Percentiles rank a stretch among this genome's conserved stretches.
These are phyloP conservation scores for Scolopax bukidnonensis DNA, from an alignment of 2,797 vertebrate species.

Conservation along the genomic window DNA sequence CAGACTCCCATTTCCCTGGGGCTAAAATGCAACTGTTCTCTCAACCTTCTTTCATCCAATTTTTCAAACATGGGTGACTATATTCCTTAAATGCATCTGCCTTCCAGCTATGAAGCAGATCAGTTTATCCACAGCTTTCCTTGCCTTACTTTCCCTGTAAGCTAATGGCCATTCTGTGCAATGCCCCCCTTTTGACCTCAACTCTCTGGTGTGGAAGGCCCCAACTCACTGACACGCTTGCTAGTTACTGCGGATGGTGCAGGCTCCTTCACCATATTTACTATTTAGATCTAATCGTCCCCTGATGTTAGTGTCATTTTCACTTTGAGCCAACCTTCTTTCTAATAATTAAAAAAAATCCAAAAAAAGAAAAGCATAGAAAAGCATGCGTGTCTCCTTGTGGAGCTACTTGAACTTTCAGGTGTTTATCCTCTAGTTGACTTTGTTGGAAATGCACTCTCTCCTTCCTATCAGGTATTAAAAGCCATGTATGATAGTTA, in stretches of 20 bases:
- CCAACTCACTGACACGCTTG: accelerated
- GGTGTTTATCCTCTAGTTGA: neutral
- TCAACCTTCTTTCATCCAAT: neutral
- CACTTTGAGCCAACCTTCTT: neutral
- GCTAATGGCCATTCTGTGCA: neutral
- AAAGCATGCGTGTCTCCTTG: neutral
- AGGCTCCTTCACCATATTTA: neutral
- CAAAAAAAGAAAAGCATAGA: neutral
- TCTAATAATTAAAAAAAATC: neutral
- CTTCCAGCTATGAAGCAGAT: neutral
- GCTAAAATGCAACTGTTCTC: neutral
- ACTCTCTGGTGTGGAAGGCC: neutral
- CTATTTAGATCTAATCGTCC: neutral
- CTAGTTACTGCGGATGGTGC: neutral
- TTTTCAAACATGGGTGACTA: neutral
- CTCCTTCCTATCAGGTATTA: neutral
- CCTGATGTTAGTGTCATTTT: neutral
- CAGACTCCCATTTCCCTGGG: neutral
- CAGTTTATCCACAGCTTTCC: neutral
- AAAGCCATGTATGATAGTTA: neutral
- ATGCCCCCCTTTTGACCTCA: neutral
- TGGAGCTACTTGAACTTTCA: neutral
- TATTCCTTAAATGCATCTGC: neutral
- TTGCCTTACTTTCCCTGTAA: neutral
- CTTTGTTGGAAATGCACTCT: neutral